Evolutionary conservation across 2,113 vertebrate genomes (phyloP).

Genomic region (Lipophrys pholis): DNA sequence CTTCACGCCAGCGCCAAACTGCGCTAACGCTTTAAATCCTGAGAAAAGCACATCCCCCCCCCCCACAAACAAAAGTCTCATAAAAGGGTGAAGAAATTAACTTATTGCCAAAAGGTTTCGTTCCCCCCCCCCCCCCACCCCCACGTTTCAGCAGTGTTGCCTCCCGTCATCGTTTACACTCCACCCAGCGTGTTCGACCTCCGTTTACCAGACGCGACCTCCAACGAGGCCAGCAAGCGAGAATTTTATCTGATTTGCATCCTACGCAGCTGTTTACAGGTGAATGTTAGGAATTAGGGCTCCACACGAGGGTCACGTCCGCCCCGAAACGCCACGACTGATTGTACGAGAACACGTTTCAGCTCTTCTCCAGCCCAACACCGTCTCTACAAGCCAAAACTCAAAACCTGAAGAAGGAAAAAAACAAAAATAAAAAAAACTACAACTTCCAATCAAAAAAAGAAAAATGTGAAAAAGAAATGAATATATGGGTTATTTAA

Average conservation of each 20-base stretch:
- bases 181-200: slow-evolving; percentile 5
- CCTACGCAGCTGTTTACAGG: slow-evolving; percentile 68
- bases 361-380: slow-evolving; percentile 32
- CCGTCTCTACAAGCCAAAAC: not conserved
- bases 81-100: not conserved
- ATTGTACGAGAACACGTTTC: slow-evolving; percentile 66
- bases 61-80: too few relatives aligned
- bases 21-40: too few relatives aligned
- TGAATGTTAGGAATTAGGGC: slow-evolving; percentile 66
- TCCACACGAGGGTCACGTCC: slow-evolving; percentile 32
- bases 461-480: slow-evolving; percentile 78
- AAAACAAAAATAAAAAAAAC: slow-evolving; percentile 36
- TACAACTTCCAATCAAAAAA: slow-evolving; percentile 77
- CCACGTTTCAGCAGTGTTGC: not conserved
- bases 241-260: slow-evolving; percentile 4
- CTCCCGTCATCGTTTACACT: slow-evolving; percentile 35
- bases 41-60: too few relatives aligned
- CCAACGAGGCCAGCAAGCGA: too few relatives aligned
- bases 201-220: slow-evolving; percentile 51
- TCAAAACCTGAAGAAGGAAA: slow-evolving; percentile 9
- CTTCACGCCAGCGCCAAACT: too few relatives aligned
- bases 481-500: slow-evolving; percentile 72
- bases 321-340: slow-evolving; percentile 29
- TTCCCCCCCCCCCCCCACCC: not conserved
- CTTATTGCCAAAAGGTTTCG: not conserved